Evolutionary conservation across 1,140 invertebrate species (phyloP).

Genomic region (Amphibalanus amphitrite): DNA sequence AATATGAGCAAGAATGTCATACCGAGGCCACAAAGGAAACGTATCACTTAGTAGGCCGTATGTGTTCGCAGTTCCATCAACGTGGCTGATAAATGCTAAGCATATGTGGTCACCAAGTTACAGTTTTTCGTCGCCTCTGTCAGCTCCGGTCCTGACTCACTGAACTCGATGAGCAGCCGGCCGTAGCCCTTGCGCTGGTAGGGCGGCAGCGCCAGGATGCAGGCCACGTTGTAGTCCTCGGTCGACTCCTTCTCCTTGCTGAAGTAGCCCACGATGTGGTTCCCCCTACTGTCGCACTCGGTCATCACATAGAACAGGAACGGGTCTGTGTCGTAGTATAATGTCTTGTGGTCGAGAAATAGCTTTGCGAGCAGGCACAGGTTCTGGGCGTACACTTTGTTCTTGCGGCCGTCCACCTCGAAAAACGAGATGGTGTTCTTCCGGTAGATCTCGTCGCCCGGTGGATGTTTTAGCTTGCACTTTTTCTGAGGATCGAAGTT

Average conservation of each 20-base stretch:
- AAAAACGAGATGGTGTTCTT: conserved; percentile 94
- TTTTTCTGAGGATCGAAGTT: conserved; percentile 52
- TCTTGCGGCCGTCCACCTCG: conserved; percentile 97
- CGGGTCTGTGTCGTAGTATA: conserved; percentile 98
- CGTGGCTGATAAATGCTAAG: too few species aligned
- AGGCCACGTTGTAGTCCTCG: conserved; percentile 99
- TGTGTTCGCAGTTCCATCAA: too few species aligned
- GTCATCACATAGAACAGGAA: conserved; percentile 99
- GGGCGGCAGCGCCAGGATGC: conserved; percentile 94
- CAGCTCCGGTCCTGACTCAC: conserved; percentile 45
- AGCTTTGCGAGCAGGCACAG: conserved; percentile 92
- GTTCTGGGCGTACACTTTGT: conserved; percentile 98
- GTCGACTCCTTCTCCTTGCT: conserved; percentile 99
- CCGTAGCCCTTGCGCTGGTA: conserved; percentile 98
- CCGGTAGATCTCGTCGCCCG: conserved; percentile 97
- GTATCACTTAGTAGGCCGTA: too few species aligned
- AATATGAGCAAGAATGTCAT: too few species aligned
- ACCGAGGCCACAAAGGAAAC: too few species aligned
- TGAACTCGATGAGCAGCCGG: conserved; percentile 97
- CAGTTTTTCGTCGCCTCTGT: too few species aligned
- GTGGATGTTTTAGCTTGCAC: conserved; percentile 88
- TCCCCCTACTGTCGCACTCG: conserved; percentile 50
- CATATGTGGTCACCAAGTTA: too few species aligned
- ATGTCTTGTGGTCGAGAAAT: conserved; percentile 96
- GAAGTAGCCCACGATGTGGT: conserved; percentile 99